Evolutionary conservation across 1,140 invertebrate species (phyloP).

Genomic region (Andricus grossulariae): DNA sequence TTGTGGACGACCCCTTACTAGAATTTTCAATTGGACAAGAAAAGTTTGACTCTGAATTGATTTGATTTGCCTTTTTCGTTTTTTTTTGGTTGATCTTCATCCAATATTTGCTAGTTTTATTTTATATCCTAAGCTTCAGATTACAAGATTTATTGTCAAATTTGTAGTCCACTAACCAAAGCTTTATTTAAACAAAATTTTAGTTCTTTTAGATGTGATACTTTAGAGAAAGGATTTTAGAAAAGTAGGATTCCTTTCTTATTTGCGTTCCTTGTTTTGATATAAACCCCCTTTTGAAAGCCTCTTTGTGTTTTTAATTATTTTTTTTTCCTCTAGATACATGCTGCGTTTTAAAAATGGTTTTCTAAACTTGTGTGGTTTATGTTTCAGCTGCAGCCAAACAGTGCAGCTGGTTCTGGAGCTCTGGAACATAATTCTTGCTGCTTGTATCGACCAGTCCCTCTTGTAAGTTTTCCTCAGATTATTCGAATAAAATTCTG

Average conservation of each 20-base stretch:
- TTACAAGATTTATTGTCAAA: not conserved
- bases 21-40: too few species aligned
- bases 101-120: too few species aligned
- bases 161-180: not conserved
- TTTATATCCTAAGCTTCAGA: too few species aligned
- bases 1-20: too few species aligned
- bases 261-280: conserved; percentile 34
- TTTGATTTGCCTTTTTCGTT: too few species aligned
- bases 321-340: conserved; percentile 4
- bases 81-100: too few species aligned
- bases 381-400: conserved; percentile 86
- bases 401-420: conserved; percentile 95
- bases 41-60: too few species aligned
- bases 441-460: conserved; percentile 86
- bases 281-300: not conserved
- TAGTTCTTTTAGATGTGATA: conserved; percentile 21
- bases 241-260: conserved; percentile 22
- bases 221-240: conserved; percentile 6
- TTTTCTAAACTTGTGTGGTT: conserved; percentile 9
- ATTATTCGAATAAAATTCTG: too few species aligned
- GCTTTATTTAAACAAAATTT: not conserved
- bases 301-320: not conserved
- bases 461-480: conserved; percentile 75
- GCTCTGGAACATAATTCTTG: conserved; percentile 97
- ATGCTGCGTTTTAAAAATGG: conserved; percentile 33